Base-by-base conservation (phyloP, 2,797 vertebrate genomes). In the Merluccius polli region DNA sequence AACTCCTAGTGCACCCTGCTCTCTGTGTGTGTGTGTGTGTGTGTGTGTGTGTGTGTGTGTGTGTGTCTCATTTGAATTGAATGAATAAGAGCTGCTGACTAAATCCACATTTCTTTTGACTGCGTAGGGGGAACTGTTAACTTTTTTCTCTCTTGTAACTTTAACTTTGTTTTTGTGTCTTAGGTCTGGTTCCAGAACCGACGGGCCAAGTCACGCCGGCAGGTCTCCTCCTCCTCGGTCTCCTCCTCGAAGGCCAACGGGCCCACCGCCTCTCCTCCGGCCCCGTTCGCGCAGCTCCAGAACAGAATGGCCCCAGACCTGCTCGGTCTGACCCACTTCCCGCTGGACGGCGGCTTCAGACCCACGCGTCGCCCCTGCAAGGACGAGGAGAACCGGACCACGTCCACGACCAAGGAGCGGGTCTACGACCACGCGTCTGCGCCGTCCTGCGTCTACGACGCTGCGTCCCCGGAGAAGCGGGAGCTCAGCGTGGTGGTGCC, bases 171-270 rank as follows among this genome's bases (percentile, higher is more conserved):
- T n/a, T n/a, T n/a, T n/a, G n/a, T 8, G 63, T 75, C 75, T 9
- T 80, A 97, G 93, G 95, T 95, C 41, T 96, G 96, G 95, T 92
- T 96, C 85, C 95, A 96, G 90, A 95, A 96, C 87, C 87, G 94
- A 74, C 93, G 96, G 0, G 95, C 95, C 59, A 96, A 95, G 75
- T 94, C 94, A 21, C 92, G 94, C 52, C 93, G 94, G 18, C 94
- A 94, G 67, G 93, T 94, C 1, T 90, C 93, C 21, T 90, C 93
- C 21, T 92, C 90, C 2, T 85, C 90, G 0, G 80, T 82, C 12
- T 79, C 90, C 8, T 83, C 79, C 35, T 83, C 79, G 36, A 93
- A 93, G 77, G 29, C 71, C 68, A 82, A 27, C 77, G 74, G 74
- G 10, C 44, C 73, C n/a, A 12, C 77, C 29, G 91, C 77, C 80